These are phyloP conservation scores for Eristalinus aeneus DNA, from an alignment of 2,888 invertebrate genomes.

Conservation along the genomic window DNA sequence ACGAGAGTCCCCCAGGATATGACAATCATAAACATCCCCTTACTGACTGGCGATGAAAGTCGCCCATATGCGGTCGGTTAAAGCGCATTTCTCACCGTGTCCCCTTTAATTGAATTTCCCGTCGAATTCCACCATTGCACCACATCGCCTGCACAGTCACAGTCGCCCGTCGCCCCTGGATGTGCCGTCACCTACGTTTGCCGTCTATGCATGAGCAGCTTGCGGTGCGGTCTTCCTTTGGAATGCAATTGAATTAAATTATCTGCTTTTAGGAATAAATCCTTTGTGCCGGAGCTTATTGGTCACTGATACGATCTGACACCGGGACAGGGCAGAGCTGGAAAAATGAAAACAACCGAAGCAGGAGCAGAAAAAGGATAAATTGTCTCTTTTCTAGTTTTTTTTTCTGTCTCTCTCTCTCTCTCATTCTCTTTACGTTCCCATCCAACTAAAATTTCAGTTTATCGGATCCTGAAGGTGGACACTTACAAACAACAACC, in stretches of 20 bases:
- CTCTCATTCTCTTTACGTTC: no score
- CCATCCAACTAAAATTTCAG: slow-evolving; percentile 57
- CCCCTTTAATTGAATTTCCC: slow-evolving; percentile 64
- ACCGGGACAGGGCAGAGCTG: slow-evolving; percentile 27
- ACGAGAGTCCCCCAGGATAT: slow-evolving; percentile 23
- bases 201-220: slow-evolving; percentile 31
- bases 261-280: slow-evolving; percentile 70
- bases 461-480: slow-evolving; percentile 57
- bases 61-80: slow-evolving; percentile 52
- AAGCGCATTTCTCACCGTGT: slow-evolving; percentile 66
- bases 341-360: slow-evolving; percentile 39
- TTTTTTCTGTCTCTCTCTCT: no score
- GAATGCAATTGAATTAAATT: slow-evolving; percentile 71
- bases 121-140: slow-evolving; percentile 44
- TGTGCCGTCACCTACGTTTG: slow-evolving; percentile 1
- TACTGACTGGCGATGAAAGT: slow-evolving; percentile 26
- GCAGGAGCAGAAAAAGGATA: slow-evolving; percentile 40
- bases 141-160: background rate
- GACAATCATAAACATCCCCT: slow-evolving; percentile 19
- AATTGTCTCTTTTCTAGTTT: slow-evolving; percentile 47
- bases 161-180: background rate
- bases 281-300: slow-evolving; percentile 66
- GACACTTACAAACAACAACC: slow-evolving; percentile 55
- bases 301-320: slow-evolving; percentile 70
- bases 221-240: slow-evolving; percentile 55